Conservation (phyloP, 1,140 invertebrate genomes). For the Choristoneura fumiferana region DNA sequence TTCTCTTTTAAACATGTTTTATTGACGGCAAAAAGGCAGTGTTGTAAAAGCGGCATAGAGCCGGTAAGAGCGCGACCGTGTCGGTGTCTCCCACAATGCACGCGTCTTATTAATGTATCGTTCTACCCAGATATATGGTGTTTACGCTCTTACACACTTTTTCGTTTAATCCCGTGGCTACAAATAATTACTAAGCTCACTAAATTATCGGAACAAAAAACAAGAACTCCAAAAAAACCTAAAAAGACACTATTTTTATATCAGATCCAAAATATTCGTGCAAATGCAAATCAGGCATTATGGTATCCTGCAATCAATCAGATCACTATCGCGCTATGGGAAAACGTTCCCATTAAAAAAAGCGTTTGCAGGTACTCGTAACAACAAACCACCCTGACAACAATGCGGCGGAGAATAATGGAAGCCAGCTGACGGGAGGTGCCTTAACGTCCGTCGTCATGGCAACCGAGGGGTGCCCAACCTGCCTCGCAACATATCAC, state of each 20-base stretch:
- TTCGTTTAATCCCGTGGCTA: constrained; percentile 16
- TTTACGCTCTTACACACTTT: constrained; percentile 9
- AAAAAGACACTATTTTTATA: constrained; percentile 1
- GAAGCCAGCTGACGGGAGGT: constrained; percentile 75
- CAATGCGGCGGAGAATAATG: constrained; percentile 69
- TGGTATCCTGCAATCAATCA: constrained; percentile 32
- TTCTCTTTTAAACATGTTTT: no score
- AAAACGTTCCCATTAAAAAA: constrained; percentile 40
- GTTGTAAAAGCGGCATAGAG: background rate
- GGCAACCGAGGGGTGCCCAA: constrained; percentile 72
- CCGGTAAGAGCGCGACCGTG: background rate
- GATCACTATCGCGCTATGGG: constrained; percentile 44
- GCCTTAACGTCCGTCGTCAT: constrained; percentile 67
- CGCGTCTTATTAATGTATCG: constrained; percentile 15
- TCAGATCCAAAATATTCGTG: constrained; percentile 17
- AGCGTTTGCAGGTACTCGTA: constrained; percentile 44
- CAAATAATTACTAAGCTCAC: constrained; percentile 11
- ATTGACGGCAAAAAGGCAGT: background rate
- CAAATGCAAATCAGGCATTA: constrained; percentile 33
- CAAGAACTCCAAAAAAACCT: background rate
- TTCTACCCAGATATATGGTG: constrained; percentile 19
- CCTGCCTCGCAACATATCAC: constrained; percentile 66
- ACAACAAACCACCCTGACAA: constrained; percentile 52
- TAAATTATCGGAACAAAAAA: constrained; percentile 13
- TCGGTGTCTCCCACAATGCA: constrained; percentile 3